phyloP scores from a whole-genome alignment of 2,113 vertebrate genomes.

The Pollimyrus isidori region DNA sequence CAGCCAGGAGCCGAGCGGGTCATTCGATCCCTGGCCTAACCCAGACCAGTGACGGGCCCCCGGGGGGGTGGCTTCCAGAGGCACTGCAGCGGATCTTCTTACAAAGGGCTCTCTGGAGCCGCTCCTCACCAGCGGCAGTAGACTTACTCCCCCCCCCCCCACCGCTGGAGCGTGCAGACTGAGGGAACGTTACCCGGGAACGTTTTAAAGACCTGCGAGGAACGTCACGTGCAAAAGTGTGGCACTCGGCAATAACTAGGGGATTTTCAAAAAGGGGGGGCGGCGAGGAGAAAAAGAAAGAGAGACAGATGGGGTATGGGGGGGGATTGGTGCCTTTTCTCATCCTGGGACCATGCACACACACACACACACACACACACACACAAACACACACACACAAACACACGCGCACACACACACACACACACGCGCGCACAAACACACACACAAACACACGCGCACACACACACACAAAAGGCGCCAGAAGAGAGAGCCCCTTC shows the following conservation, averaged over 20 bases:
- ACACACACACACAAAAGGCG: not conserved
- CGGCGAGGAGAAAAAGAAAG: not conserved
- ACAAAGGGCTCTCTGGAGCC: conserved; percentile 51
- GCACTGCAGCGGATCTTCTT: conserved; percentile 55
- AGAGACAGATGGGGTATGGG: not conserved
- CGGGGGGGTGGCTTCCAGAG: conserved; percentile 42
- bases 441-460: not conserved
- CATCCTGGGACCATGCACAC: not conserved
- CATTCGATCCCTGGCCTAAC: conserved; percentile 62
- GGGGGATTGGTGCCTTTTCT: not conserved
- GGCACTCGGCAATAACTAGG: not conserved
- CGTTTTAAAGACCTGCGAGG: not conserved
- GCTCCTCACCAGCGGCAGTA: conserved; percentile 55
- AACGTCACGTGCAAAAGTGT: not conserved
- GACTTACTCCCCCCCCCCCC: conserved; percentile 44
- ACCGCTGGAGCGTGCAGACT: not conserved
- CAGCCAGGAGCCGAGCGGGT: conserved; percentile 73
- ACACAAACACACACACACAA: not conserved
- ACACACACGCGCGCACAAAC: not conserved
- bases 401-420: not conserved
- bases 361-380: not conserved
- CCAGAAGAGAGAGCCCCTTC: not conserved
- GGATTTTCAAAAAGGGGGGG: not conserved
- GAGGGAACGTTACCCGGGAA: not conserved
- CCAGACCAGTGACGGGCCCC: conserved; percentile 35